Evolutionary conservation across 1,140 invertebrate genomes (phyloP).

Genomic region (Pogonognathellus flavescens): DNA sequence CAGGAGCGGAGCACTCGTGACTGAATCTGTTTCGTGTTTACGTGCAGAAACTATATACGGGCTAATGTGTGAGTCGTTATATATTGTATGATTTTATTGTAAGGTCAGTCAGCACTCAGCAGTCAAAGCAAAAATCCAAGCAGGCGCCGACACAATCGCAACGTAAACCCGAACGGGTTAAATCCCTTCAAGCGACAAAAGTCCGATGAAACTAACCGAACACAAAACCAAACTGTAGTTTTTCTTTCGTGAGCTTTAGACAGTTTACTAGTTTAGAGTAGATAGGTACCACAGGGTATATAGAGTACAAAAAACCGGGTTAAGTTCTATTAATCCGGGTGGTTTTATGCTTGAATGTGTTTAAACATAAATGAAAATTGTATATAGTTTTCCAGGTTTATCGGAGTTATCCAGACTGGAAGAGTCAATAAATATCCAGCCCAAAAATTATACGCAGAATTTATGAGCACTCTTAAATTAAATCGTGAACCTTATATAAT

Average conservation of each 20-base stretch:
- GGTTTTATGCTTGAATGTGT: no score
- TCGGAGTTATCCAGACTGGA: no score
- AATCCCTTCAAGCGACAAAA: conserved; percentile 1
- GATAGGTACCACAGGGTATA: not conserved
- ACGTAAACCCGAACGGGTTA: no score
- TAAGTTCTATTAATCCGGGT: no score
- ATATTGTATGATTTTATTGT: not conserved
- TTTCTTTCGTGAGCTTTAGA: not conserved
- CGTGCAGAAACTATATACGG: not conserved
- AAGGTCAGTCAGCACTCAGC: not conserved
- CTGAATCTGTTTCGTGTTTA: not conserved
- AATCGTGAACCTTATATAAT: no score
- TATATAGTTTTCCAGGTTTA: no score
- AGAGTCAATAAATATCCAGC: no score
- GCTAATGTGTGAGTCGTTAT: not conserved
- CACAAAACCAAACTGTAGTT: not conserved
- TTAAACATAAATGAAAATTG: no score
- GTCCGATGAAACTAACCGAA: not conserved
- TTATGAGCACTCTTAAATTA: no score
- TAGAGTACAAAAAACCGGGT: no score
- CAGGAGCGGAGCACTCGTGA: not conserved
- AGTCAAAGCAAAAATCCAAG: not conserved
- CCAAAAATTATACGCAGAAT: no score
- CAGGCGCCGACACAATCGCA: conserved; percentile 28
- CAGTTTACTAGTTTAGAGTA: not conserved